phyloP scores from a whole-genome alignment of 1,140 invertebrate genomes.

The Eriocheir sinensis region DNA sequence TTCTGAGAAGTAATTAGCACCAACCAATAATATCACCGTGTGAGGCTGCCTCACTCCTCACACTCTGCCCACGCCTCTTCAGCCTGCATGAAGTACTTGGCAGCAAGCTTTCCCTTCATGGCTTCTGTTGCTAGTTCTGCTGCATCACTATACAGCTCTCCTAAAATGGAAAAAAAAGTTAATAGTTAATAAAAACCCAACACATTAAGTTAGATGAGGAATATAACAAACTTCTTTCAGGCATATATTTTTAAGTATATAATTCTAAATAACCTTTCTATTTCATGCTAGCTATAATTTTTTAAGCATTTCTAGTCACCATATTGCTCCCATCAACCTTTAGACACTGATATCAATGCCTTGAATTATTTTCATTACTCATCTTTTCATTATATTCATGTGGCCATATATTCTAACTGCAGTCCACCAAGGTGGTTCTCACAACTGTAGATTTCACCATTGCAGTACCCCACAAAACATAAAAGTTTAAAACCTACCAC shows the following conservation, averaged over 20 bases:
- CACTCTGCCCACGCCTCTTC: slow-evolving; percentile 82
- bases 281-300: neutral
- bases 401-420: too few relatives aligned
- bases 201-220: too few relatives aligned
- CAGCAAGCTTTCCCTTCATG: slow-evolving; percentile 85
- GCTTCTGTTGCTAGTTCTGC: slow-evolving; percentile 84
- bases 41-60: slow-evolving; percentile 73
- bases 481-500: too few relatives aligned
- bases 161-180: slow-evolving; percentile 59
- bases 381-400: too few relatives aligned
- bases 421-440: too few relatives aligned
- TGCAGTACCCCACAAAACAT: too few relatives aligned
- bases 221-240: too few relatives aligned
- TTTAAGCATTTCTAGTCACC: neutral
- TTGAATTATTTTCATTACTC: too few relatives aligned
- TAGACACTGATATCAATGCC: neutral
- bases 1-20: neutral
- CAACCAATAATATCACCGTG: neutral
- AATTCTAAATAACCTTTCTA: neutral
- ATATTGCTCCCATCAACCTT: neutral
- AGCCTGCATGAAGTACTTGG: slow-evolving; percentile 84
- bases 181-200: too few relatives aligned
- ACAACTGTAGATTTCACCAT: too few relatives aligned
- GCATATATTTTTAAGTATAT: too few relatives aligned
- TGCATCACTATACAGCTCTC: slow-evolving; percentile 83